These are phyloP conservation scores for Taeniopygia guttata DNA, from an alignment of 2,797 vertebrate genomes.

Conservation along the genomic window DNA sequence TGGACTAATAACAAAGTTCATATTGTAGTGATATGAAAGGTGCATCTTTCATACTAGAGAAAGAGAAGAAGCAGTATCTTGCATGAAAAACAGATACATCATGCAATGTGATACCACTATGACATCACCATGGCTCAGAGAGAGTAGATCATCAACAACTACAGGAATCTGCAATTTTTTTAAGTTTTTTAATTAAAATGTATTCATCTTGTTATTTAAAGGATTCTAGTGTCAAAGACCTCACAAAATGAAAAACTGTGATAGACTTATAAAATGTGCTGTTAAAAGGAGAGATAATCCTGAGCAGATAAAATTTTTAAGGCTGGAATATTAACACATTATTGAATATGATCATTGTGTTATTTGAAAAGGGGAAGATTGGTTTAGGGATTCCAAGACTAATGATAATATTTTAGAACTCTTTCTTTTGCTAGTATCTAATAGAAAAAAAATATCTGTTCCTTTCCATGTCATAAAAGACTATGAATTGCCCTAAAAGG, in stretches of 20 bases:
- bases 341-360: background rate
- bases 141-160: background rate
- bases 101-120: background rate
- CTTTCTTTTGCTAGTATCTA: background rate
- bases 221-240: background rate
- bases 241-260: background rate
- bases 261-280: background rate
- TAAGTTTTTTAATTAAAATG: conserved; percentile 11
- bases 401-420: background rate
- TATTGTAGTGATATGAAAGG: background rate
- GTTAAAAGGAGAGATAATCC: conserved; percentile 9
- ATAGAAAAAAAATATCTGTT: background rate
- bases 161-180: background rate
- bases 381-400: background rate
- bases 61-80: background rate
- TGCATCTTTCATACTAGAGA: background rate
- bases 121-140: background rate
- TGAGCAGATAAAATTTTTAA: background rate
- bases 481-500: background rate
- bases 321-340: conserved; percentile 7
- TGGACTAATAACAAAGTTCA: background rate
- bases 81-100: background rate
- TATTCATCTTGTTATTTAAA: background rate
- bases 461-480: background rate
- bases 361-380: conserved; percentile 1